These are phyloP conservation scores for Caenorhabditis afra DNA, from an alignment of 2,888 invertebrate genomes.

Conservation along the genomic window DNA sequence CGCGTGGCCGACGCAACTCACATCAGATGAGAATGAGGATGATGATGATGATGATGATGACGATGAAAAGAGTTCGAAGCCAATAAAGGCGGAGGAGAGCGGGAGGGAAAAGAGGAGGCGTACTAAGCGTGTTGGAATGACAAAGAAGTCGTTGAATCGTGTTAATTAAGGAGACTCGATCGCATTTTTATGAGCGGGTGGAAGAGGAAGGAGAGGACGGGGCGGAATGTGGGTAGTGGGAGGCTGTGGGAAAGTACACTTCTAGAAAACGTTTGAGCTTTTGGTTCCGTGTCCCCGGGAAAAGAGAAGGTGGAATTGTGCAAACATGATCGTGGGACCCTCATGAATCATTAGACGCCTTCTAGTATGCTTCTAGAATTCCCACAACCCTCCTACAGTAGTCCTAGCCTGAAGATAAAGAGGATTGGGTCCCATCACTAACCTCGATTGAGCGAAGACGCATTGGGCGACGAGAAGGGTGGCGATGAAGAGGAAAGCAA, in stretches of 20 bases:
- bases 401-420: too few relatives aligned
- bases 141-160: constrained; percentile 27
- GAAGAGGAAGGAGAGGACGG: background rate
- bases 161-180: constrained; percentile 20
- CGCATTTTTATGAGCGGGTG: too few relatives aligned
- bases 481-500: constrained; percentile 61
- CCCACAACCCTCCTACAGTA: too few relatives aligned
- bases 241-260: constrained; percentile 23
- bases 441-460: constrained; percentile 59
- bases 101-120: background rate
- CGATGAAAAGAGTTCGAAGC: constrained; percentile 7
- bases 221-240: background rate
- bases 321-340: background rate
- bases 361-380: too few relatives aligned
- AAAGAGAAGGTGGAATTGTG: background rate
- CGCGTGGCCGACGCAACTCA: constrained; percentile 15
- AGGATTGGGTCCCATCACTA: background rate
- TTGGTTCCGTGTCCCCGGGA: too few relatives aligned
- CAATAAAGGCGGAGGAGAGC: constrained; percentile 1
- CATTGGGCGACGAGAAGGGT: constrained; percentile 61
- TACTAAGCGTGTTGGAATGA: constrained; percentile 22
- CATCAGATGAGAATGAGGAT: constrained; percentile 24
- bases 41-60: too few relatives aligned
- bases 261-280: too few relatives aligned
- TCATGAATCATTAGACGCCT: too few relatives aligned